Percentiles rank a stretch among this genome's conserved stretches.
phyloP scores from a whole-genome alignment of 2,888 invertebrate species.

The Metallyticus violacea region DNA sequence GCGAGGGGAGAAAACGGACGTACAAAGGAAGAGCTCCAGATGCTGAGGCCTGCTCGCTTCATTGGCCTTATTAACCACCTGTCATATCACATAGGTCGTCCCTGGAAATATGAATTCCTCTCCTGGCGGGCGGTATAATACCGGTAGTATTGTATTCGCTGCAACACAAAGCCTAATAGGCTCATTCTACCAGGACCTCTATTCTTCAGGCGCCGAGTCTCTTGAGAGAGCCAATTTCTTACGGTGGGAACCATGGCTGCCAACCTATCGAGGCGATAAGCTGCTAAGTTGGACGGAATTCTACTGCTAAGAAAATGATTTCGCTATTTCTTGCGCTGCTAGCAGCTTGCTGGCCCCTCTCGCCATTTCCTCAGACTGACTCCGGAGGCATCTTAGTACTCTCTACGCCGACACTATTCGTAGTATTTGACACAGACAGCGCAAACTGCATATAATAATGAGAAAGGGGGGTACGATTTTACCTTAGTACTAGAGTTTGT shows the following conservation, averaged over 20 bases:
- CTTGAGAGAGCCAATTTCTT: not conserved
- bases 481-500: no score
- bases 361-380: not conserved
- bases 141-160: not conserved
- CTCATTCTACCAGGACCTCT: not conserved
- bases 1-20: not conserved
- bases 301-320: no score
- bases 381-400: not conserved
- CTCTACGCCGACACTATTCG: no score
- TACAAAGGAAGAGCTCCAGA: not conserved
- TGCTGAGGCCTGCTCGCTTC: constrained; percentile 13
- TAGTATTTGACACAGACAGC: no score
- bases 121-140: not conserved
- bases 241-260: not conserved
- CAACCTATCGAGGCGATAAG: not conserved
- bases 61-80: constrained; percentile 27
- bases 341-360: not conserved
- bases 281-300: not conserved
- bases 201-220: not conserved
- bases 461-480: no score
- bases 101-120: not conserved
- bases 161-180: not conserved
- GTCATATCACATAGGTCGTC: constrained; percentile 21
- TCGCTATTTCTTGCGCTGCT: no score
- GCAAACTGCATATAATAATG: no score